A percentile compares a stretch with the other conserved stretches of the same genome.
Evolutionary conservation across 1,140 invertebrate species (phyloP).

Genomic region (Caenorhabditis inopinata): DNA sequence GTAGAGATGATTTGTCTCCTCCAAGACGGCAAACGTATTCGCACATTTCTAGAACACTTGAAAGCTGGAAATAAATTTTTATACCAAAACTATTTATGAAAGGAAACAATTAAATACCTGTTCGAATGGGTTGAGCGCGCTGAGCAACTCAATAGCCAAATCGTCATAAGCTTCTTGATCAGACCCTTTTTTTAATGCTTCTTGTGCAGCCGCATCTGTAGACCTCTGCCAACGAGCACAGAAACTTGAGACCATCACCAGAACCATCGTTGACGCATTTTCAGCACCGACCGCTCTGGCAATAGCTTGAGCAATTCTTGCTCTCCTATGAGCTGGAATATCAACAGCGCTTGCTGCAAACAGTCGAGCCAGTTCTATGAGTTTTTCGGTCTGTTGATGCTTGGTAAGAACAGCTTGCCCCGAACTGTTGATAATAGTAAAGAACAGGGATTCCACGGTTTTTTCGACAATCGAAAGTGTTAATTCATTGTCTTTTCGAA

Average conservation of each 20-base stretch:
- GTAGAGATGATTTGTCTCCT: not conserved
- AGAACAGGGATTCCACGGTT: constrained; percentile 47
- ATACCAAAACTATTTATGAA: not conserved
- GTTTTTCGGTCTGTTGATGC: constrained; percentile 18
- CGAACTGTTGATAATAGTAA: constrained; percentile 24
- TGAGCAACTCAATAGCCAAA: constrained; percentile 26
- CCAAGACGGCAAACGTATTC: constrained; percentile 32
- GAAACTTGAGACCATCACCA: constrained; percentile 29
- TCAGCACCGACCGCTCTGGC: constrained; percentile 32
- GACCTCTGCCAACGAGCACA: constrained; percentile 42
- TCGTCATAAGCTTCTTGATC: constrained; percentile 47
- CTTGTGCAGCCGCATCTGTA: not conserved
- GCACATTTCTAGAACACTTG: constrained; percentile 19
- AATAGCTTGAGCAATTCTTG: constrained; percentile 35
- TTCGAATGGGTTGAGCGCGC: not conserved
- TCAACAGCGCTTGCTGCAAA: constrained; percentile 40
- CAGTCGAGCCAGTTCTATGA: constrained; percentile 33
- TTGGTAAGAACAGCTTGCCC: constrained; percentile 3
- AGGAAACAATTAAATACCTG: not conserved
- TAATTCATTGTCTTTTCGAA: constrained; percentile 49
- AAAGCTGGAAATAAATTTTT: not conserved
- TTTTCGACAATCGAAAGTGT: constrained; percentile 46
- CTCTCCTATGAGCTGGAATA: constrained; percentile 48
- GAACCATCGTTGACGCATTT: not conserved
- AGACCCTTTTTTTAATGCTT: not conserved